Conservation (phyloP, 1,140 invertebrate species). For the Drosophila funebris region DNA sequence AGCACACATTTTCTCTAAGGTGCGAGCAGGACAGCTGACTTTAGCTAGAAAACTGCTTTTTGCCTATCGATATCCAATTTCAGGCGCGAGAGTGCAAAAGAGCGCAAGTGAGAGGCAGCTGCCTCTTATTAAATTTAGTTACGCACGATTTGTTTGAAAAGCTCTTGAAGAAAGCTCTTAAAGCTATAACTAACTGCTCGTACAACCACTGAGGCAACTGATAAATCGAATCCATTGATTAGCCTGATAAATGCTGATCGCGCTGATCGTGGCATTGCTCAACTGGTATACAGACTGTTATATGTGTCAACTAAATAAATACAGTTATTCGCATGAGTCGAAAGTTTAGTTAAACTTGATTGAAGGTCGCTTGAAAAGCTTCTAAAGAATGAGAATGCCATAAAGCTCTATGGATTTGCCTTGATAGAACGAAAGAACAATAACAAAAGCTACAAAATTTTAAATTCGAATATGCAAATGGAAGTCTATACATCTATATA, state of each 20-base stretch:
- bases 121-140: not conserved
- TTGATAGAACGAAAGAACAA: too few relatives aligned
- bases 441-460: constrained; percentile 1
- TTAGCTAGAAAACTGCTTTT: not conserved
- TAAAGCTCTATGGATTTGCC: not conserved
- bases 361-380: constrained; percentile 12
- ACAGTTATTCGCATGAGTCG: not conserved
- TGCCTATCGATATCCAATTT: constrained; percentile 64
- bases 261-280: not conserved
- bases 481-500: too few relatives aligned
- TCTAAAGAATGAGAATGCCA: not conserved
- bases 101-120: not conserved
- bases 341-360: not conserved
- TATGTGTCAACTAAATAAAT: not conserved
- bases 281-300: not conserved
- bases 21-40: constrained; percentile 18
- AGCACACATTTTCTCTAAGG: not conserved
- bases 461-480: not conserved
- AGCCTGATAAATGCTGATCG: not conserved
- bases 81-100: constrained; percentile 19
- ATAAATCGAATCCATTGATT: not conserved
- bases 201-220: not conserved
- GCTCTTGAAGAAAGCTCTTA: not conserved
- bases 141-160: not conserved
- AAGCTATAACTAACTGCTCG: not conserved